A percentile compares a stretch with the other conserved stretches of the same genome.
Evolutionary conservation across 92 coral and sea anemone genomes (phyloP).

Genomic region (Muricea muricata): DNA sequence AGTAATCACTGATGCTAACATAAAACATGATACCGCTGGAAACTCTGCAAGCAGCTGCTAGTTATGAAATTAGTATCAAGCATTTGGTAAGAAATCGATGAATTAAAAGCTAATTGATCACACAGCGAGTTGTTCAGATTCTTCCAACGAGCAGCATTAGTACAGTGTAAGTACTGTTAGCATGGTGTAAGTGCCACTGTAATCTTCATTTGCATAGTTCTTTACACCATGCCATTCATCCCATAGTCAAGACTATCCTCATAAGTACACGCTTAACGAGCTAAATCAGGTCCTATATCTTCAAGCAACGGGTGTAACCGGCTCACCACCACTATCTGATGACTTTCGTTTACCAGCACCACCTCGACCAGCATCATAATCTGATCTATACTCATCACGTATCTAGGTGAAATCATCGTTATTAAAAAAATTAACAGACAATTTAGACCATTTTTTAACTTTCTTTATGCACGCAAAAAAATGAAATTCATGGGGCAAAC

Average conservation of each 20-base stretch:
- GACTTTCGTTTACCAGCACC: conserved; percentile 74
- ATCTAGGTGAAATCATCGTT: conserved; percentile 67
- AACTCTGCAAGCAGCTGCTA: too few species aligned
- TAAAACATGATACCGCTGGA: too few species aligned
- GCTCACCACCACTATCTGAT: conserved; percentile 33
- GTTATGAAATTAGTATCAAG: too few species aligned
- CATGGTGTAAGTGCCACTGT: too few species aligned
- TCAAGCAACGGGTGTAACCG: conserved; percentile 83
- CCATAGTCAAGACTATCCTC: background rate
- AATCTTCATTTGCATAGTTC: too few species aligned
- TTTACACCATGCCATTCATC: background rate
- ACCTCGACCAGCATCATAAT: conserved; percentile 91
- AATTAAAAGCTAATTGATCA: background rate
- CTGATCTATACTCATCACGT: conserved; percentile 89
- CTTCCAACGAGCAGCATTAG: too few species aligned
- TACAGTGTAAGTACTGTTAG: too few species aligned
- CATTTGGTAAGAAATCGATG: background rate
- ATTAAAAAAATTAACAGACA: too few species aligned
- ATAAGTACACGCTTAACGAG: background rate
- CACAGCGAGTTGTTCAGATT: background rate
- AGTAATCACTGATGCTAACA: too few species aligned
- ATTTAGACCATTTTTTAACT: too few species aligned
- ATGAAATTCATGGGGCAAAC: too few species aligned
- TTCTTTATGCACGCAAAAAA: too few species aligned
- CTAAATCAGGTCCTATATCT: conserved; percentile 65